Percentiles rank a stretch among this genome's conserved stretches.
Evolutionary conservation across 1,140 invertebrate species (phyloP).

Genomic region (Leucophenga varia): DNA sequence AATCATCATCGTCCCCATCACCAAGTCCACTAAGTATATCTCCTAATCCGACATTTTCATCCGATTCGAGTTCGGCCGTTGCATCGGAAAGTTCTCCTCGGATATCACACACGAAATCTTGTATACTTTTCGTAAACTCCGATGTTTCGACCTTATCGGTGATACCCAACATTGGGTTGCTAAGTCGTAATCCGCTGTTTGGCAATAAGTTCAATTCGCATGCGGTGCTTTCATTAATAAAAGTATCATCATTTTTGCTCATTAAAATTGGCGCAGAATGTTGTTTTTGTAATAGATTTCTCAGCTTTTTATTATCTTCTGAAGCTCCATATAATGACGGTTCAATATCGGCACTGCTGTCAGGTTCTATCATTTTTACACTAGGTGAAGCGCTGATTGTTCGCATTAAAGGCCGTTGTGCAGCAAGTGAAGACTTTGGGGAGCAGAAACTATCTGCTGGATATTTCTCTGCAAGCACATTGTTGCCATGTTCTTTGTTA

Average conservation of each 20-base stretch:
- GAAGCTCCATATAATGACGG: too few relatives aligned
- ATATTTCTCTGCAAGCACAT: too few relatives aligned
- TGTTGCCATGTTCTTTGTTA: too few relatives aligned
- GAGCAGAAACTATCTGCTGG: too few relatives aligned
- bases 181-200: constrained; percentile 31
- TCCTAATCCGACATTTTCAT: constrained; percentile 64
- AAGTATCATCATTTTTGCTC: constrained; percentile 11
- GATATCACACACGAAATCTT: constrained; percentile 27
- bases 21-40: constrained; percentile 79
- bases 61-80: constrained; percentile 33
- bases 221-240: too few relatives aligned
- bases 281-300: constrained; percentile 37
- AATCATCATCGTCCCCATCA: constrained; percentile 84
- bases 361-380: too few relatives aligned
- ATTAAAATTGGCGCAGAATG: constrained; percentile 29
- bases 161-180: constrained; percentile 43
- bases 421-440: too few relatives aligned
- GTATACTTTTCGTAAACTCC: constrained; percentile 20
- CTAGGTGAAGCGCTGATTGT: too few relatives aligned
- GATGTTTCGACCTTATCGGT: constrained; percentile 28
- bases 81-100: constrained; percentile 32
- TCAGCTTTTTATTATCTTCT: constrained; percentile 36
- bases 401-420: too few relatives aligned
- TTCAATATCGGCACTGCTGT: too few relatives aligned
- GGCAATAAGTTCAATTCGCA: constrained; percentile 31